These are phyloP conservation scores for Papilio helenus DNA, from an alignment of 1,140 invertebrate genomes.

Conservation along the genomic window DNA sequence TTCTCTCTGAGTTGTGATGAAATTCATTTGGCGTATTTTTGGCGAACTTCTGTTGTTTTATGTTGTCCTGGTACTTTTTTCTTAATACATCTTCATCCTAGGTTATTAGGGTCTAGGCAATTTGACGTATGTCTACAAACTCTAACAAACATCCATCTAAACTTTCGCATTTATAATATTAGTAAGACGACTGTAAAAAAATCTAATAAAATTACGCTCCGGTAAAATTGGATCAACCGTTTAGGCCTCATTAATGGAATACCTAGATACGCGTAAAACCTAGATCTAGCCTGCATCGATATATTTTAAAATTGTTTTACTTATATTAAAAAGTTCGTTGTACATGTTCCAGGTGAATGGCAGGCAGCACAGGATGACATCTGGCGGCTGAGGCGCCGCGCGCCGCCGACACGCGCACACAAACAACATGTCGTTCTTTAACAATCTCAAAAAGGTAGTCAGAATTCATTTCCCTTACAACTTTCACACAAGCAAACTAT, in stretches of 20 bases:
- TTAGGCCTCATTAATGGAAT: too few species aligned
- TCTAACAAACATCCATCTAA: too few species aligned
- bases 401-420: slow-evolving; percentile 57
- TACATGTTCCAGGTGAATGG: slow-evolving; percentile 46
- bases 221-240: too few species aligned
- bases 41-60: background rate
- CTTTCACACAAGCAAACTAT: too few species aligned
- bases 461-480: background rate
- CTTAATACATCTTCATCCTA: background rate
- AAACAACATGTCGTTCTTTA: slow-evolving; percentile 94
- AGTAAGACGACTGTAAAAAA: too few species aligned
- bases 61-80: slow-evolving; percentile 16
- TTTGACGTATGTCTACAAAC: too few species aligned
- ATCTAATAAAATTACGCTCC: too few species aligned
- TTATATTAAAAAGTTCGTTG: background rate
- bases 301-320: too few species aligned
- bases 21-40: background rate
- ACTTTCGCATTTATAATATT: too few species aligned
- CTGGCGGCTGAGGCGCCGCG: slow-evolving; percentile 71
- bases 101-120: background rate
- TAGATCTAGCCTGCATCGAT: too few species aligned
- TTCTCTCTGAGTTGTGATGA: background rate
- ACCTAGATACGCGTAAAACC: too few species aligned
- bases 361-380: slow-evolving; percentile 61
- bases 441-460: slow-evolving; percentile 92